A percentile compares a stretch with the other conserved stretches of the same genome.
Evolutionary conservation across 2,888 invertebrate species (phyloP).

Genomic region (Atrina japonica): DNA sequence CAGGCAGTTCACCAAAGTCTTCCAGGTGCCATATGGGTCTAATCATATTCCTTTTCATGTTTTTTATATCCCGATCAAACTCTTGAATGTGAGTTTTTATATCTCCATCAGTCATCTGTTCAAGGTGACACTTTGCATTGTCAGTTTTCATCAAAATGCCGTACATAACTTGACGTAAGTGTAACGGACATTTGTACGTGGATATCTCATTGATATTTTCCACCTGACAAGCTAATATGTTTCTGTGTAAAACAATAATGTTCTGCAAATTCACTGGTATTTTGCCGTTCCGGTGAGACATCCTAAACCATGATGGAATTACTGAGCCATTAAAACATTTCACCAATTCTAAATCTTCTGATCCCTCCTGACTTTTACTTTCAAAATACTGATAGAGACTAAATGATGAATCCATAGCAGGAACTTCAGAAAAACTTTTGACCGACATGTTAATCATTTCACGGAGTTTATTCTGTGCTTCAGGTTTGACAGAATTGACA

Average conservation of each 20-base stretch:
- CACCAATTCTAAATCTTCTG: constrained; percentile 22
- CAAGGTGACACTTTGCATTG: not conserved
- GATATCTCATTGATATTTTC: constrained; percentile 66
- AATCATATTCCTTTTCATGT: constrained; percentile 57
- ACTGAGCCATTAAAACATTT: constrained; percentile 52
- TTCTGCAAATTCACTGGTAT: constrained; percentile 86
- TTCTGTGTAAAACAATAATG: constrained; percentile 68
- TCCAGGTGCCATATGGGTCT: constrained; percentile 45
- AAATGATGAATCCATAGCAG: constrained; percentile 12
- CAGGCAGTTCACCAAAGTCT: constrained; percentile 47
- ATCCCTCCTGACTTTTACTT: constrained; percentile 2
- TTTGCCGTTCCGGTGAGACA: constrained; percentile 84
- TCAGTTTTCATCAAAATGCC: constrained; percentile 58
- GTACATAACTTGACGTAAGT: constrained; percentile 73
- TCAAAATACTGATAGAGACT: constrained; percentile 14
- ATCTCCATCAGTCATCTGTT: constrained; percentile 3
- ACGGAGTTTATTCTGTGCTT: constrained; percentile 21
- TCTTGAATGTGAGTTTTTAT: constrained; percentile 56
- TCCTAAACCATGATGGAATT: constrained; percentile 86
- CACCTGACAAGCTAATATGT: constrained; percentile 74
- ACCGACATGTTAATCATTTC: constrained; percentile 10
- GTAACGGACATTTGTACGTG: constrained; percentile 65
- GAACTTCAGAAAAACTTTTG: not conserved
- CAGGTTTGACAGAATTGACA: constrained; percentile 61
- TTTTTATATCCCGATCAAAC: constrained; percentile 63